Evolutionary conservation across 2,113 vertebrate genomes (phyloP).

Genomic region (Sarotherodon lohbergeri): DNA sequence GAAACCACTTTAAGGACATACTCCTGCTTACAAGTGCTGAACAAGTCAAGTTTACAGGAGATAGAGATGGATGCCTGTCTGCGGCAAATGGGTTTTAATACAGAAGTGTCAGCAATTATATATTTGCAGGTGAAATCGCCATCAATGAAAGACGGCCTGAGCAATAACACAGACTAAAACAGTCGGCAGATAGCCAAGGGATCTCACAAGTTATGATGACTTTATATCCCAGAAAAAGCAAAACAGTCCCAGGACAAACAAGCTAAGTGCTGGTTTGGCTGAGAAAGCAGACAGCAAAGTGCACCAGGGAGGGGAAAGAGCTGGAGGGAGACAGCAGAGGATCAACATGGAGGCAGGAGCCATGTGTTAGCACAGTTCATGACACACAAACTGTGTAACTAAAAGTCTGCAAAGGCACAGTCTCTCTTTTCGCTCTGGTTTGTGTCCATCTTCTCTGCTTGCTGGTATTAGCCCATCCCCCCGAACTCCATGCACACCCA

Average conservation of each 20-base stretch:
- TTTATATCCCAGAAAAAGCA: constrained; percentile 34
- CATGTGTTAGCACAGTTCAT: constrained; percentile 22
- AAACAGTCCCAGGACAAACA: constrained; percentile 32
- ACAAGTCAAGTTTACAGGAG: background rate
- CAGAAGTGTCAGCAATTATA: background rate
- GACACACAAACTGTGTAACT: background rate
- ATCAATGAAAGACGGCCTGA: background rate
- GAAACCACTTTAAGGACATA: background rate
- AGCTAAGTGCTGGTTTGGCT: constrained; percentile 39
- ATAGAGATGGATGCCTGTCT: background rate
- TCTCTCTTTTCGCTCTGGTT: background rate
- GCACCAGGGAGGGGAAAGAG: background rate
- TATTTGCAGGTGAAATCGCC: background rate
- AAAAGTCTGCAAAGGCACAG: background rate
- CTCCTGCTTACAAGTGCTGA: background rate
- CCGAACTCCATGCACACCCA: background rate
- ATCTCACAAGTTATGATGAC: constrained; percentile 36
- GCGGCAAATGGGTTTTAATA: background rate
- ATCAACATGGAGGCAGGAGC: constrained; percentile 17
- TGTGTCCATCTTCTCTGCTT: background rate
- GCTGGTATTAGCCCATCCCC: background rate
- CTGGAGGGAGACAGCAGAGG: background rate
- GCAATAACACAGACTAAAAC: constrained; percentile 6
- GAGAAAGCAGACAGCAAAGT: constrained; percentile 19
- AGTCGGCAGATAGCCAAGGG: constrained; percentile 5